phyloP scores from a whole-genome alignment of 2,113 vertebrate species.

The Gymnobelideus leadbeateri region DNA sequence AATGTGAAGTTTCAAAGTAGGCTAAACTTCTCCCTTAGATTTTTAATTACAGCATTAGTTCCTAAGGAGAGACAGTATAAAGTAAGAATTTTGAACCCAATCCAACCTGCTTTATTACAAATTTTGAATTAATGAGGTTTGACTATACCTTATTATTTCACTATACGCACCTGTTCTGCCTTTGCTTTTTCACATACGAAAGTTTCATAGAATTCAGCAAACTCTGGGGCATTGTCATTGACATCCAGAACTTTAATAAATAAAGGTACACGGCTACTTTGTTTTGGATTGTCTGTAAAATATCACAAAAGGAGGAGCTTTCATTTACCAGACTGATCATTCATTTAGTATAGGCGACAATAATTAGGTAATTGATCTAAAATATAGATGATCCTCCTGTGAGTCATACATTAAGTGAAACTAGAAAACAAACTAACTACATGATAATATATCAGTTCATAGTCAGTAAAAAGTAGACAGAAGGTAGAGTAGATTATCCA shows the following conservation, averaged over 20 bases:
- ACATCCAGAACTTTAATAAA: slow-evolving; percentile 94
- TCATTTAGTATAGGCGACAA: neutral
- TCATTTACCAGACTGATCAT: slow-evolving; percentile 41
- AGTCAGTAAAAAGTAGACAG: neutral
- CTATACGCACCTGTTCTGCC: slow-evolving; percentile 92
- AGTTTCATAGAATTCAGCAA: slow-evolving; percentile 93
- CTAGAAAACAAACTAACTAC: neutral
- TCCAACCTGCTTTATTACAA: slow-evolving; percentile 57
- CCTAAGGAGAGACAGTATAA: slow-evolving; percentile 53
- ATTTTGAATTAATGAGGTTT: slow-evolving; percentile 50
- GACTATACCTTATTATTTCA: slow-evolving; percentile 36
- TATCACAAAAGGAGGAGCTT: slow-evolving; percentile 67
- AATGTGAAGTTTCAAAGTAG: slow-evolving; percentile 61
- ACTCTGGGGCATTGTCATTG: slow-evolving; percentile 96
- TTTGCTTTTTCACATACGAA: slow-evolving; percentile 96
- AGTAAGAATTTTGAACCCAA: slow-evolving; percentile 58
- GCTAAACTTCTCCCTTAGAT: slow-evolving; percentile 48
- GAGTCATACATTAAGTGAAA: neutral
- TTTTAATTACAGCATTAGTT: slow-evolving; percentile 69
- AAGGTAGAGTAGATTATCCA: neutral
- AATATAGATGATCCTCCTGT: neutral
- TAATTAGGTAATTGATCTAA: neutral
- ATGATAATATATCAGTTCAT: neutral
- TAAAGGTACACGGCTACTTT: slow-evolving; percentile 91
- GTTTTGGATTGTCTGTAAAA: slow-evolving; percentile 91